phyloP scores from a whole-genome alignment of 53 echinoderm and acorn worm genomes.

The Crossaster papposus region DNA sequence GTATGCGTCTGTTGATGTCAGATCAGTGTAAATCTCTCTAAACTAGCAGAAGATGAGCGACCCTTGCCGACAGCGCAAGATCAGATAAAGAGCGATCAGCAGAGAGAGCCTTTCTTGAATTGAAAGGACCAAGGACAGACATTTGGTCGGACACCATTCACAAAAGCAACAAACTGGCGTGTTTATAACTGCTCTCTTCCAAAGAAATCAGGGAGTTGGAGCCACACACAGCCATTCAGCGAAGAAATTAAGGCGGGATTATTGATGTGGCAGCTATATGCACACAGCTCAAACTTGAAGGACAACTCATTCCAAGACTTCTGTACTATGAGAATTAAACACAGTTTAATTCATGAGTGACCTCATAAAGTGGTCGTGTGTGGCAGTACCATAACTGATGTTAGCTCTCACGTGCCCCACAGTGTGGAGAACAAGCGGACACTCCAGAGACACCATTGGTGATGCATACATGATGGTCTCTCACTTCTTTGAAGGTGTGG shows the following conservation, averaged over 20 bases:
- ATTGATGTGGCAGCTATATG: neutral
- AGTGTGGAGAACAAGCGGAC: neutral
- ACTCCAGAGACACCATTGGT: neutral
- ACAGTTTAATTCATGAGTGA: neutral
- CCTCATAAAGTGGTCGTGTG: neutral
- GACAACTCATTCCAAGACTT: neutral
- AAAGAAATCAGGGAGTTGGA: neutral
- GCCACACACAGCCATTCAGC: neutral
- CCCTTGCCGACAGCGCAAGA: neutral
- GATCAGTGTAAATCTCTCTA: neutral
- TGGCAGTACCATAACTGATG: neutral
- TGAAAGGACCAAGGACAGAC: neutral
- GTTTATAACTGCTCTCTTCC: neutral
- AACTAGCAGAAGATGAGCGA: conserved; percentile 2
- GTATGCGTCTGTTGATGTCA: neutral
- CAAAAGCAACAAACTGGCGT: neutral
- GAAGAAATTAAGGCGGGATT: neutral
- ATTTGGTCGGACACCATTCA: neutral
- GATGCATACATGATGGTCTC: neutral
- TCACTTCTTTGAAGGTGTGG: neutral
- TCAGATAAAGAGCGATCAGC: neutral
- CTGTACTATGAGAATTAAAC: no score
- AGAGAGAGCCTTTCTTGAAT: neutral
- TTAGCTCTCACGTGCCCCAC: neutral
- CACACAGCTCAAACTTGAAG: neutral